Evolutionary conservation across 53 echinoderm and acorn worm genomes (phyloP), one percentile per base, ranked within the genome.

Genomic region (Crossaster papposus): DNA sequence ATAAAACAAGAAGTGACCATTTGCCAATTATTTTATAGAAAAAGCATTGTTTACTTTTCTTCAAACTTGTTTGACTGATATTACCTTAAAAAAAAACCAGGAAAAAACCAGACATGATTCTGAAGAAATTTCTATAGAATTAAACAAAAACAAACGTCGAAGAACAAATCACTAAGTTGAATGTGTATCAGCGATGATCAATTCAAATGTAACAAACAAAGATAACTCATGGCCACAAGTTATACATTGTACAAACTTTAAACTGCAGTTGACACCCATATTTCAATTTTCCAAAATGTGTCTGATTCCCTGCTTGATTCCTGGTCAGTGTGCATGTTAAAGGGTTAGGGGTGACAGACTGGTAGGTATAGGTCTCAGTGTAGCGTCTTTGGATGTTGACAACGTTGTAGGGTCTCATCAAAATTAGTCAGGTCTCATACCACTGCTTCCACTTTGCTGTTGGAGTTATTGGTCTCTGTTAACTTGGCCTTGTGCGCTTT

Each of bases 401-500:
- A 68, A 0, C 28, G 68, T 68, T 28, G 28, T 62, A 68, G n/a
- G 68, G 68, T n/a, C 24, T 62, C 62, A 62, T 9, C 62, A 62
- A 62, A n/a, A 28, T 10, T 20, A 28, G 68, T n/a, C 68, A 68
- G 68, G 75, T 74, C 77, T 77, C 87, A 75, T 87, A 77, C 87
- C 17, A 87, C 87, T 36, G 76, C n/a, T 26, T 87, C 87, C 6
- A 76, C 76, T 36, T 87, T 87, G 87, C 87, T 76, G 37, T 87
- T 53, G 75, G 87, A 32, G 64, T 87, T 77, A 63, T 87, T 87
- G 76, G 87, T 77, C 77, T 87, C 87, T 87, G 52, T 77, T 2
- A 37, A 62, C 58, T 87, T 75, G 77, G 58, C 84, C 72, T 92
- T 92, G 64, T 92, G 52, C 26, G 77, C 89, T 78, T 92, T 89